Conservation (phyloP, 1,140 invertebrate species). For the Phymorhynchus buccinoides region DNA sequence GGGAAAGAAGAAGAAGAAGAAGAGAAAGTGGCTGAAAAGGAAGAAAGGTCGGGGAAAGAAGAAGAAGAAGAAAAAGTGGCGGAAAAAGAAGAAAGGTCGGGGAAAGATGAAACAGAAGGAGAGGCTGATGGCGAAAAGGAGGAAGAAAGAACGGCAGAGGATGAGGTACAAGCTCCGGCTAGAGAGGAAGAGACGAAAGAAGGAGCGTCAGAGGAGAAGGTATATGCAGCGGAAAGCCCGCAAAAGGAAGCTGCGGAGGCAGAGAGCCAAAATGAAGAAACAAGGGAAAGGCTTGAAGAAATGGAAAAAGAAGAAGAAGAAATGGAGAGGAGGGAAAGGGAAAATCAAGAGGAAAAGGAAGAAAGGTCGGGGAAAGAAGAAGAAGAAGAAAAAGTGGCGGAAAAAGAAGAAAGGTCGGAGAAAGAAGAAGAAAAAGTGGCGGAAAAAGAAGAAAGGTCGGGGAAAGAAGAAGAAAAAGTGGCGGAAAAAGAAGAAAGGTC, state of each 20-base stretch:
- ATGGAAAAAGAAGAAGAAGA: not conserved
- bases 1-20: not conserved
- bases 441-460: not conserved
- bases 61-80: not conserved
- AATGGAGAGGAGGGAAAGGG: not conserved
- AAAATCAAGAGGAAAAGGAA: not conserved
- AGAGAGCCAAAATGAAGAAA: not conserved
- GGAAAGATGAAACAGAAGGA: not conserved
- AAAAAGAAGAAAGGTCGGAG: not conserved
- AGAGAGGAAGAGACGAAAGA: not conserved
- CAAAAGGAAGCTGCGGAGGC: not conserved
- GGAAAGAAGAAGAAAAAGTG: not conserved
- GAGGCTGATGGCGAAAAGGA: not conserved
- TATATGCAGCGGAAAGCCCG: not conserved
- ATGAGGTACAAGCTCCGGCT: not conserved
- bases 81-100: not conserved
- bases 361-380: not conserved
- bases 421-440: not conserved
- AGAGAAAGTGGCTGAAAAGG: not conserved
- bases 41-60: not conserved
- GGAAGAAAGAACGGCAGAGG: not conserved
- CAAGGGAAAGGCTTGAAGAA: not conserved
- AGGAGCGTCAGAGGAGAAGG: not conserved
- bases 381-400: not conserved
- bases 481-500: not conserved